Base-by-base conservation (phyloP, 1,140 invertebrate species). In the Aphis craccivora region DNA sequence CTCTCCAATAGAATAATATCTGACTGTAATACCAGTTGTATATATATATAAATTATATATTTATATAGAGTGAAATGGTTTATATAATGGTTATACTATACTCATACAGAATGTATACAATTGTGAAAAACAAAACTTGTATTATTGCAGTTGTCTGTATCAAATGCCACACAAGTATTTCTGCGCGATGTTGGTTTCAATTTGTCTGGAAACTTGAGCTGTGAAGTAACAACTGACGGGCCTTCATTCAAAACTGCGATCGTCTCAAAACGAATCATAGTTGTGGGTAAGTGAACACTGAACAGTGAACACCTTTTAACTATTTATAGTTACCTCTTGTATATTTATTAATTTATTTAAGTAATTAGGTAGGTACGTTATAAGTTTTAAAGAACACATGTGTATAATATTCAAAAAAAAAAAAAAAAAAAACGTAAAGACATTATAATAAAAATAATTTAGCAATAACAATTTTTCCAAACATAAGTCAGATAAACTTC, bases 211-310 rank as follows among this genome's bases (percentile, higher is more conserved):
- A 97, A 97, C 95, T 98, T 98, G 95, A 97, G 96, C 95, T 98
- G 98, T 95, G 98, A 98, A 96, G 97, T 98, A 83, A 98, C 97
- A 0, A 97, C 97, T 14, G 98, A 98, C 94, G 96, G 96, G 9
- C 97, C 97, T 14, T 96, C 96, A 48, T 98, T 98, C 94, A 90
- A 84, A 67, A 94, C 94, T 25, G 94, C 94, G 2, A n/a, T 94
- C n/a, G 94, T 93, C 23, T 94, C 93, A 7, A 92, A 93, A 90
- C 93, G 93, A 55, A 94, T 94, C 55, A 94, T 94, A 93, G 94
- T 94, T 37, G 94, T 94, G 23, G 94, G 94, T 94, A 45, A 94
- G 94, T 94, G 30, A n/a, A 67, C 11, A 67, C 30, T 18, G 3
- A n/a, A 60, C 25, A 60, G 25, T 60, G 55, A 30, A n/a, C 60